phyloP scores from a whole-genome alignment of 2,113 vertebrate species.

The Silurus glanis region DNA sequence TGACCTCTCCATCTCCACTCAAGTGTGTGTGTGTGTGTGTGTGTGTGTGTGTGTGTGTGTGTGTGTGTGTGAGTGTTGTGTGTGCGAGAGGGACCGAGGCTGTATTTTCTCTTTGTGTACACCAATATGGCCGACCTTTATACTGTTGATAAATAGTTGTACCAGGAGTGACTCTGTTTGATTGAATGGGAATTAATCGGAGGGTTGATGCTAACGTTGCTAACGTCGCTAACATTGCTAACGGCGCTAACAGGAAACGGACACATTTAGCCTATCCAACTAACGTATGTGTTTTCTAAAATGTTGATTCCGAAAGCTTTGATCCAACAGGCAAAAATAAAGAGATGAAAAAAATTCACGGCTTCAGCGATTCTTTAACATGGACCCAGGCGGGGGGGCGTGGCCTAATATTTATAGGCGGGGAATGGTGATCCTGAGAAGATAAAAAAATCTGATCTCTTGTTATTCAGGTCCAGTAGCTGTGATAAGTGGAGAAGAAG shows the following conservation, averaged over 20 bases:
- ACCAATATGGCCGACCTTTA: neutral
- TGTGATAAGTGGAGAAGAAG: constrained; percentile 94
- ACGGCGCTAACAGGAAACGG: neutral
- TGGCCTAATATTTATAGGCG: neutral
- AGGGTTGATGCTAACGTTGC: neutral
- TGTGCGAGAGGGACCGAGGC: neutral
- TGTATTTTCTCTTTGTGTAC: neutral
- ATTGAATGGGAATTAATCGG: neutral
- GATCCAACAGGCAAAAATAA: neutral
- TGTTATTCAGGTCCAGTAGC: constrained; percentile 83
- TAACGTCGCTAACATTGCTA: neutral
- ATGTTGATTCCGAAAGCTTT: neutral
- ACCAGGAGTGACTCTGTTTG: neutral
- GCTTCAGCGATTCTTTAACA: neutral
- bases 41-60: constrained; percentile 17
- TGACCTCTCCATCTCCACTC: constrained; percentile 4
- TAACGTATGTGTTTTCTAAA: neutral
- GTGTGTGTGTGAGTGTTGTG: neutral
- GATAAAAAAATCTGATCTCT: neutral
- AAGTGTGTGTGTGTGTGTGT: constrained; percentile 31
- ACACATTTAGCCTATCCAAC: neutral
- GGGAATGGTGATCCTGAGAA: neutral
- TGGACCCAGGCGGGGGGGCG: neutral
- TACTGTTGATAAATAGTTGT: neutral
- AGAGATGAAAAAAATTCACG: neutral